Conservation (phyloP, 1,140 invertebrate genomes). For the Cepaea nemoralis region DNA sequence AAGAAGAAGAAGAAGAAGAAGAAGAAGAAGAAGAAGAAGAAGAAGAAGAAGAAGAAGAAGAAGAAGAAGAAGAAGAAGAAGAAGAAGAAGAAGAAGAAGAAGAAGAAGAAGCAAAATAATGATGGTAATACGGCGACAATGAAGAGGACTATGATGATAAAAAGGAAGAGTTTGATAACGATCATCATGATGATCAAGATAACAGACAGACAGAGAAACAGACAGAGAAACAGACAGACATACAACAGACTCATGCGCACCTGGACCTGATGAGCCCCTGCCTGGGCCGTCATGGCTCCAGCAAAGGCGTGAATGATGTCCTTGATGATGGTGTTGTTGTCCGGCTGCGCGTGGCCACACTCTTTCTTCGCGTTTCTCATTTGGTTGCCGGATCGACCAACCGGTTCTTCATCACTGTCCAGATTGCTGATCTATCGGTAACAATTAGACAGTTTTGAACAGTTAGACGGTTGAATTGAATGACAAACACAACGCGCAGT, state of each 20-base stretch:
- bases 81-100: no score
- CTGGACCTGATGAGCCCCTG: constrained; percentile 21
- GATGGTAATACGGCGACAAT: background rate
- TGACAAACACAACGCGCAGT: no score
- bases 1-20: no score
- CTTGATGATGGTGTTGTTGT: constrained; percentile 50
- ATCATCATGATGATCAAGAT: no score
- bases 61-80: no score
- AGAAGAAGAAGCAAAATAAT: no score
- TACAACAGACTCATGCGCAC: no score
- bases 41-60: no score
- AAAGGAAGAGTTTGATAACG: no score
- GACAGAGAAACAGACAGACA: background rate
- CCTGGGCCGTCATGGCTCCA: constrained; percentile 47
- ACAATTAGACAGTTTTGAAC: constrained; percentile 1
- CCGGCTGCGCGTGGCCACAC: constrained; percentile 21
- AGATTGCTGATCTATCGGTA: constrained; percentile 53
- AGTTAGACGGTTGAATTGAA: no score
- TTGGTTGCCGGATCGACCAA: constrained; percentile 34
- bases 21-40: no score
- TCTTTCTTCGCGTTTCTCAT: constrained; percentile 32
- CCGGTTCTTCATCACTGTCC: constrained; percentile 32
- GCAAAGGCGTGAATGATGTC: constrained; percentile 59
- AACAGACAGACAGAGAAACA: background rate
- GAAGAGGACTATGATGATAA: no score